Base-by-base conservation (phyloP, 2,113 vertebrate species). In the Panthera uncia region DNA sequence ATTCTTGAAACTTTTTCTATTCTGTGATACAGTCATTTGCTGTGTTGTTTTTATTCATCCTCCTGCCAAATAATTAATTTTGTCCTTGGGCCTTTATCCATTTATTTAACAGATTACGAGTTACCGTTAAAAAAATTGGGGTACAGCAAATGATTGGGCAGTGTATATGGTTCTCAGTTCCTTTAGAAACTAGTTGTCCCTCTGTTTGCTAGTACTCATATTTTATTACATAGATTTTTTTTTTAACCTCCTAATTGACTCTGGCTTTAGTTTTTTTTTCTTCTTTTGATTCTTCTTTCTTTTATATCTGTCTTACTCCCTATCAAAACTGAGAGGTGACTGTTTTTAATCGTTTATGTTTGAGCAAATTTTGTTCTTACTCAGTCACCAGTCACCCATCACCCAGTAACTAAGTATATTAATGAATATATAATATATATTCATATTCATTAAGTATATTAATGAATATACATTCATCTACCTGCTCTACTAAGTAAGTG, bases 1-100 rank as follows among this genome's bases (percentile, higher is more conserved):
- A 25, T 76, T 68, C n/a, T 92, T 91, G 7, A 89, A 66, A n/a
- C 11, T 76, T 57, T 86, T 95, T 89, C 5, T 38, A 4, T 81
- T 92, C 50, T 83, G 4, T 74, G 61, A 74, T 91, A 25, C 41
- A 45, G 63, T 93, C 63, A 78, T 94, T 93, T 89, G 69, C 36
- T 69, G 4, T 78, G 21, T 63, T 63, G 16, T 50, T 97, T 96
- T 94, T 68, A 29, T 97, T 94, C 48, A 87, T 74, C 65, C 73
- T 91, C 18, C 65, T 93, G 15, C 36, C 68, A 52, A 83, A 38
- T 57, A 65, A 48, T 27, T 85, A n/a, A 48, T 57, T 21, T 65
- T 95, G 9, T 74, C 36, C 31, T 84, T 4, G 82, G 3, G 9
- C 27, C 3, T 71, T 55, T 38, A 29, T 45, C 10, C 25, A 36